Conservation (phyloP, 2,797 vertebrate species). For the Lutjanus campechanus region DNA sequence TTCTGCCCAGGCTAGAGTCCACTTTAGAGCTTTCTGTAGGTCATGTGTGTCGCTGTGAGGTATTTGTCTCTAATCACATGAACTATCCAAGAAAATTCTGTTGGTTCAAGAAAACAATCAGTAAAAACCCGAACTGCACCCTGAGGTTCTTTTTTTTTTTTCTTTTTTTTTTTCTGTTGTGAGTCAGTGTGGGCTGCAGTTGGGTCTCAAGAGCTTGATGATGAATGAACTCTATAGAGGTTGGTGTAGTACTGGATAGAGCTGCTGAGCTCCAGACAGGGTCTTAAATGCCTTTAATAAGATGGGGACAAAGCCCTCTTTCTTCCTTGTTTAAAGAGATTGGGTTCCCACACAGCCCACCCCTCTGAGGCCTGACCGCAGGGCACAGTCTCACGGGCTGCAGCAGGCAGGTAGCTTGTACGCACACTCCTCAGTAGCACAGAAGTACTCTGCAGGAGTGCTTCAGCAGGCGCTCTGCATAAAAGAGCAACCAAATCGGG, state of each 20-base stretch:
- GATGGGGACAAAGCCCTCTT: conserved; percentile 84
- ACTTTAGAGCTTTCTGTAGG: conserved; percentile 36
- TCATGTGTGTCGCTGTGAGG: conserved; percentile 33
- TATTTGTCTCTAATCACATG: conserved; percentile 40
- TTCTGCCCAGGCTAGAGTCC: conserved; percentile 31
- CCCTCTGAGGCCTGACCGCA: conserved; percentile 75
- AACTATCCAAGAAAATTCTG: conserved; percentile 28
- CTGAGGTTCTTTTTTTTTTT: neutral
- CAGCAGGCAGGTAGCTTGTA: conserved; percentile 74
- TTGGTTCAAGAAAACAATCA: conserved; percentile 48
- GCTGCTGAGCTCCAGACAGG: conserved; percentile 75
- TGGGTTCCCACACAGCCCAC: conserved; percentile 81
- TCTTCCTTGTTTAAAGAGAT: conserved; percentile 84
- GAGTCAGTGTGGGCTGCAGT: conserved; percentile 33
- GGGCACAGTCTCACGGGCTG: conserved; percentile 60
- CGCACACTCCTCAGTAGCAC: conserved; percentile 35
- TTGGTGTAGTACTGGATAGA: conserved; percentile 62
- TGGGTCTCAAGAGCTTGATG: conserved; percentile 62
- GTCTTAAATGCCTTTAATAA: conserved; percentile 87
- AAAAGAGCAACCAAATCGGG: conserved; percentile 31
- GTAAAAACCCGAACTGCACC: conserved; percentile 42
- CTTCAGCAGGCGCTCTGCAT: conserved; percentile 21
- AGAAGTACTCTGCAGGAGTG: conserved; percentile 35
- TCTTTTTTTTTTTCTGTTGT: conserved; percentile 9
- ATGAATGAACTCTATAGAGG: conserved; percentile 75